phyloP scores from a whole-genome alignment of 2,797 vertebrate species.

The Alectoris magna region DNA sequence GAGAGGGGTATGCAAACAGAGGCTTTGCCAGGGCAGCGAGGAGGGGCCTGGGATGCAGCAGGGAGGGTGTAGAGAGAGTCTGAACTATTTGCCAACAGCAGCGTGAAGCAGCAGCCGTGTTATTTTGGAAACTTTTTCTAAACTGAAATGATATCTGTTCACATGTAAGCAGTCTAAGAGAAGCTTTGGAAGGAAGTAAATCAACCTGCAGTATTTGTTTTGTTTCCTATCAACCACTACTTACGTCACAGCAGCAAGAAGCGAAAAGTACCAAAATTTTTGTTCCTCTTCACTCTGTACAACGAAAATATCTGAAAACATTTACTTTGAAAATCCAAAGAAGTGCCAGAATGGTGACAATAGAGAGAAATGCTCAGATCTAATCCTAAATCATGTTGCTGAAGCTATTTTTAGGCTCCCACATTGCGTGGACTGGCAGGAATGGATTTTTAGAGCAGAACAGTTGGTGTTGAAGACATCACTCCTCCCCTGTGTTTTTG shows the following conservation, averaged over 20 bases:
- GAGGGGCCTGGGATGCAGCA: neutral
- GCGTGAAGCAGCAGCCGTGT: neutral
- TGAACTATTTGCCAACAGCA: neutral
- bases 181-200: slow-evolving; percentile 28
- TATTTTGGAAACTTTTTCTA: neutral
- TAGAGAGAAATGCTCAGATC: neutral
- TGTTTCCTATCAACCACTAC: neutral
- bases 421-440: neutral
- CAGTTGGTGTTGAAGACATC: neutral
- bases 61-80: neutral
- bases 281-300: neutral
- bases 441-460: neutral
- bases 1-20: neutral
- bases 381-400: neutral
- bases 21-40: neutral
- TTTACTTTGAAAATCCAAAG: neutral
- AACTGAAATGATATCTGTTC: neutral
- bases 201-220: slow-evolving; percentile 18
- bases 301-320: slow-evolving; percentile 13
- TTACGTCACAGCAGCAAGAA: neutral
- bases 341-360: neutral
- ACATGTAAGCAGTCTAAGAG: neutral
- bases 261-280: slow-evolving; percentile 22
- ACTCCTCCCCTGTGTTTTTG: neutral
- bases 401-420: neutral